These are phyloP conservation scores for Parnassius orleans DNA, from an alignment of 2,888 invertebrate genomes.

Conservation along the genomic window DNA sequence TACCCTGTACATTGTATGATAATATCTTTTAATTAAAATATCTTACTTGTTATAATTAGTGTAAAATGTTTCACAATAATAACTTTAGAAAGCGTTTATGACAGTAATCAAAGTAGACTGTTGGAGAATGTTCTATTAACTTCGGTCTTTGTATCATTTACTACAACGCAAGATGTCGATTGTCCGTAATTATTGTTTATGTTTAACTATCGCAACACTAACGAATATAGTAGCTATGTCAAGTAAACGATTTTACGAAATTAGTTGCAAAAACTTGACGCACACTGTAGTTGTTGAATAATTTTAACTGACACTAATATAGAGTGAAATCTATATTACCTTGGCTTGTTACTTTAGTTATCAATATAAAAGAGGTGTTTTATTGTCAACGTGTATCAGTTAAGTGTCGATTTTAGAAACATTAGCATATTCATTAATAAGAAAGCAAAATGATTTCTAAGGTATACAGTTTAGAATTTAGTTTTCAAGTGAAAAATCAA, in stretches of 20 bases:
- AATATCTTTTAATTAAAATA: no score
- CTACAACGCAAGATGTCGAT: slow-evolving; percentile 16
- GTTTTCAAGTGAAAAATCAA: slow-evolving; percentile 5
- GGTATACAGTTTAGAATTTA: slow-evolving; percentile 43
- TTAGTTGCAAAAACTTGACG: slow-evolving; percentile 32
- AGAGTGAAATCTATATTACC: slow-evolving; percentile 71
- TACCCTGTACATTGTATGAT: no score
- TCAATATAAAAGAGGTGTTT: slow-evolving; percentile 68
- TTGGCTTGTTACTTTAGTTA: slow-evolving; percentile 58
- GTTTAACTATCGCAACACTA: slow-evolving; percentile 43
- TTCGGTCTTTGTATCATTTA: slow-evolving; percentile 18
- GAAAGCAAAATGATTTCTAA: slow-evolving; percentile 60
- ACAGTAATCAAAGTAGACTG: slow-evolving; percentile 6
- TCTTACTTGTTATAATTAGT: no score
- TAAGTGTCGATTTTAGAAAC: slow-evolving; percentile 43
- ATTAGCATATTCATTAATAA: slow-evolving; percentile 46
- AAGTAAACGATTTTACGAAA: slow-evolving; percentile 32
- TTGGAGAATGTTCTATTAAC: slow-evolving; percentile 19
- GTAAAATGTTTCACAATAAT: slow-evolving; percentile 10
- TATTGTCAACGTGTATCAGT: slow-evolving; percentile 61
- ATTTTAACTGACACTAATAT: slow-evolving; percentile 48
- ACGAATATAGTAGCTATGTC: slow-evolving; percentile 41
- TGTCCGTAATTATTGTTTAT: slow-evolving; percentile 22
- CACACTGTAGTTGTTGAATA: slow-evolving; percentile 49
- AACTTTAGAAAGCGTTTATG: slow-evolving; percentile 16